Conservation (phyloP, 2,888 invertebrate genomes). For the Lymantria monacha region DNA sequence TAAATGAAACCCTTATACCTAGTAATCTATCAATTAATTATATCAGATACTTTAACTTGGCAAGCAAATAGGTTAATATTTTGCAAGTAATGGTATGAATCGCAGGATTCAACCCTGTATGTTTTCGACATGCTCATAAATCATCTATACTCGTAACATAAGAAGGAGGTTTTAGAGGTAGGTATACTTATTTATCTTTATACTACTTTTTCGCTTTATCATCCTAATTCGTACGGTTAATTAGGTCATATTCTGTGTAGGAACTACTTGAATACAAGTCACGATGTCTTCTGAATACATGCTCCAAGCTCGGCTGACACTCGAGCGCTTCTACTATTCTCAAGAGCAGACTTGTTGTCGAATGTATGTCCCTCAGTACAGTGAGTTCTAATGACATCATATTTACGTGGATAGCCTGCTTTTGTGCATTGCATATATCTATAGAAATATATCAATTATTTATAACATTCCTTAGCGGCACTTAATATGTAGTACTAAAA, state of each 20-base stretch:
- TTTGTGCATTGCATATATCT: neutral
- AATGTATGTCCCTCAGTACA: slow-evolving; percentile 12
- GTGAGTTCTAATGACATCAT: slow-evolving; percentile 34
- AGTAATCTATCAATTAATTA: too few species aligned
- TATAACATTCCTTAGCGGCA: too few species aligned
- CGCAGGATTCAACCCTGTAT: slow-evolving; percentile 19
- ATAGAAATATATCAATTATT: neutral
- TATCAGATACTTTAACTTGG: too few species aligned
- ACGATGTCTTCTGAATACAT: slow-evolving; percentile 38
- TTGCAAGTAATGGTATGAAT: slow-evolving; percentile 40
- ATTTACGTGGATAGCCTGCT: neutral
- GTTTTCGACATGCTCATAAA: slow-evolving; percentile 29
- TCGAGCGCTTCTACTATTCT: slow-evolving; percentile 24
- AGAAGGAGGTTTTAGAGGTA: slow-evolving; percentile 13
- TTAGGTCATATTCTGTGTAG: neutral
- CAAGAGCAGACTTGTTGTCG: slow-evolving; percentile 19
- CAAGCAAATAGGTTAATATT: slow-evolving; percentile 29
- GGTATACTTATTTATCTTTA: slow-evolving; percentile 12
- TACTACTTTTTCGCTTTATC: neutral
- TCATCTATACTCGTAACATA: slow-evolving; percentile 13
- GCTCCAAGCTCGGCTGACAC: slow-evolving; percentile 31
- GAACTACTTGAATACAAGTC: slow-evolving; percentile 9
- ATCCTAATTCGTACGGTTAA: neutral
- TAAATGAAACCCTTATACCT: too few species aligned
- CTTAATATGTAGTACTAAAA: too few species aligned